phyloP scores from a whole-genome alignment of 2,797 vertebrate genomes.

The Crax fasciolata region DNA sequence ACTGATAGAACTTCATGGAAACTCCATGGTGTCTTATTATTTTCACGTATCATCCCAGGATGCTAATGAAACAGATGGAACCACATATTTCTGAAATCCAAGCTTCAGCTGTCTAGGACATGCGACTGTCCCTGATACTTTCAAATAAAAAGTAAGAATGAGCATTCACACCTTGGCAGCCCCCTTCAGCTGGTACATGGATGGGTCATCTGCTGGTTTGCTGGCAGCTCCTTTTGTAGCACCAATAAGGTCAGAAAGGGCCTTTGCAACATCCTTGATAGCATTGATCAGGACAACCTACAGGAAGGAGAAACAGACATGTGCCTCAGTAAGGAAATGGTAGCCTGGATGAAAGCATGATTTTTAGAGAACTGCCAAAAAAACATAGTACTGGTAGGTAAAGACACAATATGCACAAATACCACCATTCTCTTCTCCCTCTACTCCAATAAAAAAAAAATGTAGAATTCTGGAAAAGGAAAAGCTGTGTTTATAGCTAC shows the following conservation, averaged over 20 bases:
- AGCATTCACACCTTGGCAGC: conserved; percentile 94
- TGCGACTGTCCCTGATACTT: not conserved
- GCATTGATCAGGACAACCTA: conserved; percentile 99
- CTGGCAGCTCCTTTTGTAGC: conserved; percentile 98
- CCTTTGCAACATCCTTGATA: conserved; percentile 98
- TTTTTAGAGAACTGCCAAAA: not conserved
- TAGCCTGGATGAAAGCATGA: not conserved
- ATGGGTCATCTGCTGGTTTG: conserved; percentile 95
- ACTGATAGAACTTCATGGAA: not conserved
- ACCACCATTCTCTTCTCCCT: not conserved
- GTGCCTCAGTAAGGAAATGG: not conserved
- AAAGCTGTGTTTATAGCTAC: not conserved
- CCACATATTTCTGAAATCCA: not conserved
- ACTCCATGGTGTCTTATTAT: not conserved
- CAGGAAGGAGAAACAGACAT: not conserved
- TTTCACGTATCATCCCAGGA: not conserved
- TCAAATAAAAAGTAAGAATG: not conserved
- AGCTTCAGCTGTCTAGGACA: not conserved
- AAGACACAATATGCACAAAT: not conserved
- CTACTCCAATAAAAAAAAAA: not conserved
- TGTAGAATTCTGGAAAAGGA: not conserved
- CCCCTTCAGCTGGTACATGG: conserved; percentile 99
- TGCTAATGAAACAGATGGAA: not conserved
- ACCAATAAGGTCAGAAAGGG: conserved; percentile 96
- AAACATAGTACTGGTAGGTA: not conserved